phyloP scores from a whole-genome alignment of 2,888 invertebrate species.

The Pristionchus arcanus region DNA sequence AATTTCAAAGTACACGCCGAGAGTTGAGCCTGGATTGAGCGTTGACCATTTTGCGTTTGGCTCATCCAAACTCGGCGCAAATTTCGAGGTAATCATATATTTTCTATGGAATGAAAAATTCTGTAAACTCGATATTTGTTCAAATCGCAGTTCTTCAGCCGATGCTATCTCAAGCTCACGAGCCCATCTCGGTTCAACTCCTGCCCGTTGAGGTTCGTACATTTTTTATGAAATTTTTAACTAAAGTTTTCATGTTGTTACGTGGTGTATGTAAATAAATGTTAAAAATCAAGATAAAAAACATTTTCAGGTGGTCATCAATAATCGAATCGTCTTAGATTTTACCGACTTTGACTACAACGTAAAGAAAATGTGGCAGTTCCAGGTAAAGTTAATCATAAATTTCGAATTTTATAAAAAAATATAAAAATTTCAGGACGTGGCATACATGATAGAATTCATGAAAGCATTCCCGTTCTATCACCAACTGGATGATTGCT shows the following conservation, averaged over 20 bases:
- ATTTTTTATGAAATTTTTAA: too few species aligned
- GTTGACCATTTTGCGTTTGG: not conserved
- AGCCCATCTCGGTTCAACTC: not conserved
- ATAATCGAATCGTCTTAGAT: not conserved
- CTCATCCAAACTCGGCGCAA: not conserved
- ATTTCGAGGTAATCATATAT: not conserved
- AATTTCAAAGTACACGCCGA: not conserved
- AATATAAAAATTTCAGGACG: not conserved
- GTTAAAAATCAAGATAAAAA: not conserved
- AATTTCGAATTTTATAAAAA: not conserved
- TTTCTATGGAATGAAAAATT: not conserved
- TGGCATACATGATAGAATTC: not conserved
- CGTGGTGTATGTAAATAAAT: too few species aligned
- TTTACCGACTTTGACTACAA: not conserved
- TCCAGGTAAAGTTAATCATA: not conserved
- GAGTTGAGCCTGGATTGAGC: not conserved
- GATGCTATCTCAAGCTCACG: not conserved
- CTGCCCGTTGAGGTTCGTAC: not conserved
- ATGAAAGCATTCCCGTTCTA: not conserved
- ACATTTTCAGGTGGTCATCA: not conserved
- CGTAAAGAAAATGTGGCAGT: not conserved
- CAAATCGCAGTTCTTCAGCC: not conserved
- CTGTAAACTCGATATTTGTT: not conserved
- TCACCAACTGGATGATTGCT: not conserved
- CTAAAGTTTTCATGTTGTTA: too few species aligned